Base-by-base conservation (phyloP, 2,797 vertebrate species). In the Pagetopsis macropterus region DNA sequence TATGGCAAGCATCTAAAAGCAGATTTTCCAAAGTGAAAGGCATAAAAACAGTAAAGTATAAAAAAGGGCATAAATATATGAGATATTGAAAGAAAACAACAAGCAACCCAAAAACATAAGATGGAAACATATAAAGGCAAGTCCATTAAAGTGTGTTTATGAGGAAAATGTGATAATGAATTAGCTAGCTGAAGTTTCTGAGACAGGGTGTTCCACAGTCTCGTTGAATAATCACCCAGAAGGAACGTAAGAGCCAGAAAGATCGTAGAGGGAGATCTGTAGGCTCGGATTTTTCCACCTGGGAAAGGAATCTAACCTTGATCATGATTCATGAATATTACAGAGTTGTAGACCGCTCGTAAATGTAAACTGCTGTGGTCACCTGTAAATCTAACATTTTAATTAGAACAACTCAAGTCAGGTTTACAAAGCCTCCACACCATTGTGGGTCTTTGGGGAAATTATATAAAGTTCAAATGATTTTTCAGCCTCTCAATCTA, bases 71-170 rank as follows among this genome's bases (percentile, higher is more conserved):
- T 33, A 52, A 62, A 73, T 61, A 31, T 75, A 46, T 40, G 33
- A 71, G 3, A 17, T 19, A 45, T 68, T 63, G 15, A 65, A 60
- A 78, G 23, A 70, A 69, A 48, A 16, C 69, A 70, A 48, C 21
- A 70, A 59, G 16, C 31, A 67, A 43, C 19, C 8, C 4, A 11
- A 62, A 45, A 61, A 60, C 61, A 51, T 17, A 21, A 51, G 10
- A 80, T 73, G 52, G 13, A 76, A 82, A 72, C 15, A 9, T 58
- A 51, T 60, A 62, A 76, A 77, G 45, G 27, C 33, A 41, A 76
- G 62, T 76, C 51, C 52, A 78, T 81, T 60, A 82, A 80, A 69
- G 17, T 45, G 14, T 54, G 45, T 76, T 75, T 54, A 76, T 81
- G 54, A 61, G 64, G 54, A 70, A 87, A 82, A 55, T 1, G 1